Percentiles rank a stretch among this genome's conserved stretches.
These are phyloP conservation scores for Micoletzkya japonica DNA, from an alignment of 2,888 invertebrate genomes.

Conservation along the genomic window DNA sequence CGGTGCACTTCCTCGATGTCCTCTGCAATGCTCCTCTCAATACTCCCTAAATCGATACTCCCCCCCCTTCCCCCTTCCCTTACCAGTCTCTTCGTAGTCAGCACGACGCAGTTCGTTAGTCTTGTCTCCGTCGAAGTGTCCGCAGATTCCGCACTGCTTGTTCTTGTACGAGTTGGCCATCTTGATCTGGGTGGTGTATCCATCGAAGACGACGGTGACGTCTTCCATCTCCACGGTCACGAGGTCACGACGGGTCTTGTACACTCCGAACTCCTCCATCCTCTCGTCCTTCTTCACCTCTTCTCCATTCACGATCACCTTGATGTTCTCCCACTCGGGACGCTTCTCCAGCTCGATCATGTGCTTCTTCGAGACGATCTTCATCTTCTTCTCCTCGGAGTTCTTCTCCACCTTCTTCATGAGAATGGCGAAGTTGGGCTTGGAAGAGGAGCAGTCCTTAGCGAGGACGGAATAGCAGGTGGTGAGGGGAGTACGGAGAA, in stretches of 20 bases:
- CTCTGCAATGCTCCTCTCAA: slow-evolving; percentile 2
- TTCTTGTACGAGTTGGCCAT: slow-evolving; percentile 17
- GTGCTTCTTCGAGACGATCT: slow-evolving; percentile 30
- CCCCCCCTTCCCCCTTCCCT: slow-evolving; percentile 1
- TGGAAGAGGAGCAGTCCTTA: slow-evolving; percentile 61
- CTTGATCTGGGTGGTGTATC: slow-evolving; percentile 14
- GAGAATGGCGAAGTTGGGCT: slow-evolving; percentile 54
- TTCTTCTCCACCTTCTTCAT: slow-evolving; percentile 43
- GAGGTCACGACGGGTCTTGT: slow-evolving; percentile 30
- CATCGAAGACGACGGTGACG: slow-evolving; percentile 12
- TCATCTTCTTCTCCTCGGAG: slow-evolving; percentile 26
- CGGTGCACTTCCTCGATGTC: slow-evolving; percentile 29
- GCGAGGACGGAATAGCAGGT: slow-evolving; percentile 61
- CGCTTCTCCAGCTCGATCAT: slow-evolving; percentile 14
- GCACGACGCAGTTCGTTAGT: slow-evolving; percentile 32
- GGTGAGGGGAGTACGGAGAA: slow-evolving; percentile 37
- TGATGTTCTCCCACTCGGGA: slow-evolving; percentile 33
- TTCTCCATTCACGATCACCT: slow-evolving; percentile 35
- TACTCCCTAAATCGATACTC: slow-evolving; percentile 31
- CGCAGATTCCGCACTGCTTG: slow-evolving; percentile 38
- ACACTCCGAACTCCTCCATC: slow-evolving; percentile 13
- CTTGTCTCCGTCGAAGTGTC: slow-evolving; percentile 31
- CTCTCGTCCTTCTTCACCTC: not conserved
- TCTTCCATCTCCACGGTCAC: slow-evolving; percentile 33
- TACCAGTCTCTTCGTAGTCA: slow-evolving; percentile 32